Evolutionary conservation across 92 coral and sea anemone genomes (phyloP), one percentile per base, ranked within the genome.

Genomic region (Ricordea florida): DNA sequence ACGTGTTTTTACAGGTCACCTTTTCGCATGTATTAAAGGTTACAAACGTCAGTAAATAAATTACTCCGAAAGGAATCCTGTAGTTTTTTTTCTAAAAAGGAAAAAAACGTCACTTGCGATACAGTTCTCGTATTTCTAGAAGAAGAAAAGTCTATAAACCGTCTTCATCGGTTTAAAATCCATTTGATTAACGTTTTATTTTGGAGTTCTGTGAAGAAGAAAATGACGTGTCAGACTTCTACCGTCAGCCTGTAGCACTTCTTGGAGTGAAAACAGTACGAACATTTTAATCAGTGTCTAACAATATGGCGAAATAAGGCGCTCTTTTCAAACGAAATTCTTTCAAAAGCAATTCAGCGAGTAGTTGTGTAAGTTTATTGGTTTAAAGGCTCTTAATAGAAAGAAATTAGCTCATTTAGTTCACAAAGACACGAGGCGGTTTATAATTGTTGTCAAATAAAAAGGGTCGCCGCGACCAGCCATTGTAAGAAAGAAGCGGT

Each of bases 351-450:
- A 62, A 66, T 80, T 73, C 81, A 46, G 46, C 29, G 53, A 40
- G 81, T 59, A 72, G 64, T 66, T 69, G 38, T 70, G 70, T 75
- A 72, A 85, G 63, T 66, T 85, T 64, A 85, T 57, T 85, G 72
- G 70, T 29, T 62, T 58, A 60, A 75, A 74, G 71, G 88, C 41
- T 73, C 57, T 74, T 87, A 81, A 69, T 81, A 60, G 81, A 40
- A 74, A 29, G 68, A 81, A 74, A 74, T 81, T 52, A 82, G 56
- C 83, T 76, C 74, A 87, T 87, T 87, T 69, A 24, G 5, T 31
- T 31, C 7, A 87, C 84, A 87, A 87, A 81, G 85, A 62, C 65
- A 24, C 27, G 30, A 76, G 88, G 88, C 88, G 92, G 92, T 63
- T 21, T 18, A 37, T 11, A 13, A 86, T 73, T 86, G 88, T 81